Evolutionary conservation across 1,140 invertebrate species (phyloP).

Genomic region (Melanaphis sacchari): DNA sequence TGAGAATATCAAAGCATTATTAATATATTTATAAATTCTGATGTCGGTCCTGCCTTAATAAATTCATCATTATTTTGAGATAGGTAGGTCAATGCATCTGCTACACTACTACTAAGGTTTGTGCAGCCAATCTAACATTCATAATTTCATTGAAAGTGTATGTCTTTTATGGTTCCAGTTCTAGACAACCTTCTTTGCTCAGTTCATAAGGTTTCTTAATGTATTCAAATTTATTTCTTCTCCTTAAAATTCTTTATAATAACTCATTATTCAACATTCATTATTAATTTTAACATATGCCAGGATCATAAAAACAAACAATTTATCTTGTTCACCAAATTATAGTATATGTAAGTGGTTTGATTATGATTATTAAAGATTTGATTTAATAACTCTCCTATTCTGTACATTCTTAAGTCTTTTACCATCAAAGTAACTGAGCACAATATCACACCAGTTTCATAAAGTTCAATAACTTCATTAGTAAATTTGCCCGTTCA

Average conservation of each 20-base stretch:
- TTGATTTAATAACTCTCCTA: constrained; percentile 1
- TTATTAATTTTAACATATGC: neutral
- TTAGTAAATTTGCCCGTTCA: neutral
- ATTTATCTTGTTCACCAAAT: neutral
- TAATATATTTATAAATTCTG: constrained; percentile 11
- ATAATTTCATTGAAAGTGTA: constrained; percentile 3
- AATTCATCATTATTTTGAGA: neutral
- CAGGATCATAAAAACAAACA: neutral
- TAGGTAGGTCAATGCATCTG: neutral
- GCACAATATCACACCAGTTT: neutral
- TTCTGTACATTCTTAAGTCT: neutral
- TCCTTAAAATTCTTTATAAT: neutral
- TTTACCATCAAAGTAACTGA: neutral
- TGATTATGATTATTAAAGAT: too few relatives aligned
- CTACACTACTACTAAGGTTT: constrained; percentile 34
- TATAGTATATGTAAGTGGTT: neutral
- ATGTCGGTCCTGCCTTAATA: neutral
- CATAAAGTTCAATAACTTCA: neutral
- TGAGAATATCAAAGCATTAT: constrained; percentile 42
- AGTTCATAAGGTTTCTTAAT: neutral
- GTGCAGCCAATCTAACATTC: constrained; percentile 33
- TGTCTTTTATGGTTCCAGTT: neutral
- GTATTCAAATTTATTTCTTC: neutral
- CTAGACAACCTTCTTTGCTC: neutral
- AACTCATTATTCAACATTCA: neutral